These are phyloP conservation scores for Cerastoderma edule DNA, from an alignment of 2,888 invertebrate genomes.

Conservation along the genomic window DNA sequence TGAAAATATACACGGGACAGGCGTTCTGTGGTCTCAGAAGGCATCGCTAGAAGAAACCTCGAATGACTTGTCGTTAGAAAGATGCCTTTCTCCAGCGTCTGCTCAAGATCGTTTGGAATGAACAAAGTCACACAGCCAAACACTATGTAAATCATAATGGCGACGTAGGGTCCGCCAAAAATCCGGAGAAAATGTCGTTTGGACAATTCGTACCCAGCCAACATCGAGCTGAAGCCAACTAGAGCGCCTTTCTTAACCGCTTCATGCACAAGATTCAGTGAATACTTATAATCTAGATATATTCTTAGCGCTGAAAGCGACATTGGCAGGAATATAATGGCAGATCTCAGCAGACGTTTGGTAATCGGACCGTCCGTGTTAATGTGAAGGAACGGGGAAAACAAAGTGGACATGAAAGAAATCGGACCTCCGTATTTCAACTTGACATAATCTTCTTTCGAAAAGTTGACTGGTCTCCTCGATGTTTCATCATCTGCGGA, in stretches of 20 bases:
- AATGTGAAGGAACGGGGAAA: constrained; percentile 17
- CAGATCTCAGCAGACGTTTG: constrained; percentile 23
- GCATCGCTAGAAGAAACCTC: constrained; percentile 15
- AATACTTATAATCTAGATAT: constrained; percentile 30
- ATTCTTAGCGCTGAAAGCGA: constrained; percentile 19
- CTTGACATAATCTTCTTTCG: not conserved
- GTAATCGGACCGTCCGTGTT: constrained; percentile 7
- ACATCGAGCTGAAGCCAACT: constrained; percentile 44
- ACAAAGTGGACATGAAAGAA: constrained; percentile 28
- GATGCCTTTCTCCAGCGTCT: constrained; percentile 24
- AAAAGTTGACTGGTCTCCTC: not conserved
- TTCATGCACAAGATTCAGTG: constrained; percentile 8
- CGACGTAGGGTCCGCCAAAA: constrained; percentile 36
- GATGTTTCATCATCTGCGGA: not conserved
- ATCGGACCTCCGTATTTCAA: constrained; percentile 27
- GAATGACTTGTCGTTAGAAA: constrained; percentile 7
- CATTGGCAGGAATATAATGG: constrained; percentile 29
- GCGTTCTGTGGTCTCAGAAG: constrained; percentile 15
- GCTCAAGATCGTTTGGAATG: constrained; percentile 33
- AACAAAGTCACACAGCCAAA: constrained; percentile 32
- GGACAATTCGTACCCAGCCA: constrained; percentile 24
- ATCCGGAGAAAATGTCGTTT: constrained; percentile 23
- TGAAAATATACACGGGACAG: constrained; percentile 17
- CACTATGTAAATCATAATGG: constrained; percentile 26
- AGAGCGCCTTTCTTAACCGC: constrained; percentile 42